Conservation (phyloP, 2,113 vertebrate genomes). For the Haemorhous mexicanus region DNA sequence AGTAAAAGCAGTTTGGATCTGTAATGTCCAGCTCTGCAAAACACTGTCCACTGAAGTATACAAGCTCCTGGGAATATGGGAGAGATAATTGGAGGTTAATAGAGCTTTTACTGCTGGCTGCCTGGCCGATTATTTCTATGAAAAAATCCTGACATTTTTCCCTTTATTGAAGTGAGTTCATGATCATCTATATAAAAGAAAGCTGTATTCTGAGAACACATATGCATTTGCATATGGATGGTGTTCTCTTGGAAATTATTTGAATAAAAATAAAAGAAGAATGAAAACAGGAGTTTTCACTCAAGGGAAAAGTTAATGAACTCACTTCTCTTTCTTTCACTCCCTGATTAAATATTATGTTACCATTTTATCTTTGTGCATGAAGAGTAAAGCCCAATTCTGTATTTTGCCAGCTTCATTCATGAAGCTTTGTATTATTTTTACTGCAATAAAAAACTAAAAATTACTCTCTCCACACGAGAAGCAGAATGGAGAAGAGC, state of each 20-base stretch:
- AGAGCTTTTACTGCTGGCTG: constrained; percentile 35
- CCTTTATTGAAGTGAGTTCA: constrained; percentile 39
- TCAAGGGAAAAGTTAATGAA: constrained; percentile 68
- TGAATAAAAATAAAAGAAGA: constrained; percentile 69
- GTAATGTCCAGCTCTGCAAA: not conserved
- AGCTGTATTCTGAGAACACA: constrained; percentile 49
- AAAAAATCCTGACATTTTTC: constrained; percentile 34
- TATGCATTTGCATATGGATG: constrained; percentile 47
- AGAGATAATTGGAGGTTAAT: constrained; percentile 35
- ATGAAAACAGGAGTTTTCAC: constrained; percentile 64
- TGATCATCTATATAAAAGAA: constrained; percentile 47
- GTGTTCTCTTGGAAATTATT: constrained; percentile 56
- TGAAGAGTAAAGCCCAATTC: constrained; percentile 54
- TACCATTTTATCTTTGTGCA: constrained; percentile 58
- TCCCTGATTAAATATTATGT: constrained; percentile 68
- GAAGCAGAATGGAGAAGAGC: constrained; percentile 32
- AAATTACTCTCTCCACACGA: constrained; percentile 33
- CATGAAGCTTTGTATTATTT: constrained; percentile 64
- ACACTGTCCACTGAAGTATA: not conserved
- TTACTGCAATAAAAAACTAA: constrained; percentile 45
- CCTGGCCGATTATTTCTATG: constrained; percentile 12
- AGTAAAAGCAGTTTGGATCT: not conserved
- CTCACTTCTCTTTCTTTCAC: constrained; percentile 64
- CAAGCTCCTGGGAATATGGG: not conserved
- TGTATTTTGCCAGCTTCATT: constrained; percentile 63